Evolutionary conservation across 2,888 invertebrate species (phyloP).

Genomic region (Erpobdella octoculata): DNA sequence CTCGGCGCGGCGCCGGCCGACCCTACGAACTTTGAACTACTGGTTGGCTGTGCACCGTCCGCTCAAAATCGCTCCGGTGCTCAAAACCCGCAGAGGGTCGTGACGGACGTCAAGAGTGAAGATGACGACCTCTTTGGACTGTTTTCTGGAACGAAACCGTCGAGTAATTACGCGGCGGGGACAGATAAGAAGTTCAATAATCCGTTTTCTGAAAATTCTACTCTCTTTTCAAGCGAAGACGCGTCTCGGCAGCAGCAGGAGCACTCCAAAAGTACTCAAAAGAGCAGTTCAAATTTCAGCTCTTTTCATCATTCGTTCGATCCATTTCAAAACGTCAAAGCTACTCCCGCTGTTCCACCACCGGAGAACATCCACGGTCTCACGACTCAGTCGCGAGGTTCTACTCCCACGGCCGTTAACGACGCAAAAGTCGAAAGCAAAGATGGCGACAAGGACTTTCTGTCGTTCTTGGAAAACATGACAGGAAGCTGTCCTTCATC

Average conservation of each 20-base stretch:
- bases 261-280: too few species aligned
- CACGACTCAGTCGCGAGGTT: not conserved
- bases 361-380: constrained; percentile 3
- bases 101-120: not conserved
- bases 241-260: too few species aligned
- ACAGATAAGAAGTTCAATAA: too few species aligned
- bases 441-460: constrained; percentile 39
- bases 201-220: not conserved
- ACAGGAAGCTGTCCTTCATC: not conserved
- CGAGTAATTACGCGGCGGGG: too few species aligned
- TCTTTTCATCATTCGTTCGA: constrained; percentile 40
- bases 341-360: not conserved
- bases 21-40: constrained; percentile 43
- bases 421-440: too few species aligned
- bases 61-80: not conserved
- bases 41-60: constrained; percentile 36
- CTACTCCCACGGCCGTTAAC: not conserved
- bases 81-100: not conserved
- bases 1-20: constrained; percentile 32
- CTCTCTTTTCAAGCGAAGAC: not conserved
- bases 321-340: constrained; percentile 42
- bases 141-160: too few species aligned
- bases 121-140: not conserved
- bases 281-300: not conserved
- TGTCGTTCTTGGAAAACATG: constrained; percentile 40